Percentiles rank a stretch among this genome's conserved stretches.
Evolutionary conservation across 2,113 vertebrate species (phyloP).

Genomic region (Hippoglossus stenolepis): DNA sequence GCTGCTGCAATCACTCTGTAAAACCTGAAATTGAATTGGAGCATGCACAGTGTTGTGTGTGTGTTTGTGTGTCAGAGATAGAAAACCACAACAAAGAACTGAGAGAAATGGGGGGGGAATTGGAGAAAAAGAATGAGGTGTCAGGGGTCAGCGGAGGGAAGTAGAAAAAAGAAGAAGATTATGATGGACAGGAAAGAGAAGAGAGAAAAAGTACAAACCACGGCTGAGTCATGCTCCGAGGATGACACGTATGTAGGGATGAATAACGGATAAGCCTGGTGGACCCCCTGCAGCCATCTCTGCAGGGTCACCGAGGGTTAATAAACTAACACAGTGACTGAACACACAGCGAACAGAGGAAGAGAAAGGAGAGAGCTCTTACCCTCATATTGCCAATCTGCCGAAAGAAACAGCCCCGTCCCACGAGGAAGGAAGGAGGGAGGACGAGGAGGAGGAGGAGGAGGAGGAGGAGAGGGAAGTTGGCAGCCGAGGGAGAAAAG

Average conservation of each 20-base stretch:
- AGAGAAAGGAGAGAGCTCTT: slow-evolving; percentile 80
- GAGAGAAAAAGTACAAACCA: neutral
- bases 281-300: slow-evolving; percentile 4
- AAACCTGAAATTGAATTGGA: too few species aligned
- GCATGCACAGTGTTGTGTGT: neutral
- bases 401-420: slow-evolving; percentile 79
- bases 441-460: too few species aligned
- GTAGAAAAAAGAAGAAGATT: neutral
- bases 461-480: slow-evolving; percentile 35
- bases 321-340: slow-evolving; percentile 51
- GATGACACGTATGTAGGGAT: neutral
- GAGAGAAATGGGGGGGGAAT: neutral
- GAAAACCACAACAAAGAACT: neutral
- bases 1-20: too few species aligned
- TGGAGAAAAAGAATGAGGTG: too few species aligned
- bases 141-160: too few species aligned
- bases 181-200: neutral
- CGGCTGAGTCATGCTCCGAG: neutral
- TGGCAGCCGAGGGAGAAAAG: slow-evolving; percentile 20
- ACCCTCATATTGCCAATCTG: slow-evolving; percentile 99
- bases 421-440: slow-evolving; percentile 82
- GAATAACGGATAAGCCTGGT: neutral
- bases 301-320: slow-evolving; percentile 48
- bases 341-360: slow-evolving; percentile 38
- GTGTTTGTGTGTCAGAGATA: neutral